Evolutionary conservation across 2,888 invertebrate genomes (phyloP).

Genomic region (Platycheirus rosarum): DNA sequence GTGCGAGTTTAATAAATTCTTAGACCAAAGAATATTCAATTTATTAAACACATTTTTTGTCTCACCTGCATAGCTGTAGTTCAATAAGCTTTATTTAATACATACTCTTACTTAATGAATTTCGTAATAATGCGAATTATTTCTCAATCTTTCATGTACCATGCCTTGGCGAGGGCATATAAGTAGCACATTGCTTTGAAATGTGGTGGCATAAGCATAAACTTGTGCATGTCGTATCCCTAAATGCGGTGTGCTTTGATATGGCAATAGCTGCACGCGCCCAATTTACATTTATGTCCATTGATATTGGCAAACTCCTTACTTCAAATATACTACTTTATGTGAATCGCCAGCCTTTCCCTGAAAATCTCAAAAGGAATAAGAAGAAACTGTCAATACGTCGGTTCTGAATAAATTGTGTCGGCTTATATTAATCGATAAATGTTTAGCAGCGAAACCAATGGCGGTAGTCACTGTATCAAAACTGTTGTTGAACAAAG

Average conservation of each 20-base stretch:
- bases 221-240: slow-evolving; percentile 72
- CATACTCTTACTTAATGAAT: slow-evolving; percentile 31
- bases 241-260: slow-evolving; percentile 80
- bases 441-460: slow-evolving; percentile 66
- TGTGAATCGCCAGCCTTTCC: slow-evolving; percentile 73
- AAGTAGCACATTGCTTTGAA: slow-evolving; percentile 73
- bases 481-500: slow-evolving; percentile 74
- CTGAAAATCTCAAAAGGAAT: slow-evolving; percentile 75
- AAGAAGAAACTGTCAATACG: slow-evolving; percentile 78
- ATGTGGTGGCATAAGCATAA: slow-evolving; percentile 74
- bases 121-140: slow-evolving; percentile 65
- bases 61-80: slow-evolving; percentile 2
- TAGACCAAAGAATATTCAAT: slow-evolving; percentile 12
- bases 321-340: slow-evolving; percentile 73
- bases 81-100: slow-evolving; percentile 58
- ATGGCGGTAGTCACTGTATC: slow-evolving; percentile 74
- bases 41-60: slow-evolving; percentile 54
- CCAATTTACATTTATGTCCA: slow-evolving; percentile 83
- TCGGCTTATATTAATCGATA: slow-evolving; percentile 78
- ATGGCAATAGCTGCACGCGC: slow-evolving; percentile 83
- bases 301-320: slow-evolving; percentile 78
- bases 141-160: slow-evolving; percentile 35
- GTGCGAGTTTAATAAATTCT: slow-evolving; percentile 30
- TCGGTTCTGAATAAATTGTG: slow-evolving; percentile 77
- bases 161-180: slow-evolving; percentile 39